Evolutionary conservation across 1,140 invertebrate species (phyloP).

Genomic region (Aphelinus atriplicis): DNA sequence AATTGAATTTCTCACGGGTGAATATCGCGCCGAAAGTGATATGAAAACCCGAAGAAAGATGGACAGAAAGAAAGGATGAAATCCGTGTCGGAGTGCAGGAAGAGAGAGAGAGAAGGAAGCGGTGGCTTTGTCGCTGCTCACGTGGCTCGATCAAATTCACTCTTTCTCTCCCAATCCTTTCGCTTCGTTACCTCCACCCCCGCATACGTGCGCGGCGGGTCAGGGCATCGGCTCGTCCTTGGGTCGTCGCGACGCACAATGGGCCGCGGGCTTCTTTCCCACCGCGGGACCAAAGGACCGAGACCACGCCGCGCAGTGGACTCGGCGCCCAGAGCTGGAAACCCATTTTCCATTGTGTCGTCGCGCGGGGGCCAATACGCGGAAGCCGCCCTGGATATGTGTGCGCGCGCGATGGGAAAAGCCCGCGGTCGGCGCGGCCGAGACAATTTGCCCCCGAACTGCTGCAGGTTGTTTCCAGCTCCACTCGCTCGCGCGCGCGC

Average conservation of each 20-base stretch:
- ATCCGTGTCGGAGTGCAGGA: neutral
- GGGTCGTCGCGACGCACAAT: neutral
- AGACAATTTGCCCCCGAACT: neutral
- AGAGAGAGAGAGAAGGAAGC: neutral
- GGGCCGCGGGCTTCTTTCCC: slow-evolving; percentile 53
- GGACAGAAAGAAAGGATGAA: too few species aligned
- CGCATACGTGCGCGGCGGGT: slow-evolving; percentile 5
- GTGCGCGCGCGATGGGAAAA: slow-evolving; percentile 49
- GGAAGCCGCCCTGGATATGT: slow-evolving; percentile 5
- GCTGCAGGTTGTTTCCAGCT: slow-evolving; percentile 20
- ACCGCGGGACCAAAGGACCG: slow-evolving; percentile 45
- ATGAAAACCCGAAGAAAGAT: too few species aligned
- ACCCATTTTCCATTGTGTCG: slow-evolving; percentile 54
- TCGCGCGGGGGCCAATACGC: slow-evolving; percentile 24
- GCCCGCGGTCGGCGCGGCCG: neutral
- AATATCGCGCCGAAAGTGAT: too few species aligned
- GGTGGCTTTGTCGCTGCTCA: slow-evolving; percentile 12
- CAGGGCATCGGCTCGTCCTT: neutral
- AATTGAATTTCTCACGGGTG: too few species aligned
- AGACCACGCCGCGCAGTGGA: neutral
- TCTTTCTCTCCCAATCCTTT: slow-evolving; percentile 40
- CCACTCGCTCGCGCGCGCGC: neutral
- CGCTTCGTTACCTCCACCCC: slow-evolving; percentile 36
- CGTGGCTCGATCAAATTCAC: slow-evolving; percentile 22
- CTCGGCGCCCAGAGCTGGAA: slow-evolving; percentile 57